Percentiles rank a stretch among this genome's conserved stretches.
Evolutionary conservation across 2,113 vertebrate species (phyloP).

Genomic region (Synchiropus splendidus): DNA sequence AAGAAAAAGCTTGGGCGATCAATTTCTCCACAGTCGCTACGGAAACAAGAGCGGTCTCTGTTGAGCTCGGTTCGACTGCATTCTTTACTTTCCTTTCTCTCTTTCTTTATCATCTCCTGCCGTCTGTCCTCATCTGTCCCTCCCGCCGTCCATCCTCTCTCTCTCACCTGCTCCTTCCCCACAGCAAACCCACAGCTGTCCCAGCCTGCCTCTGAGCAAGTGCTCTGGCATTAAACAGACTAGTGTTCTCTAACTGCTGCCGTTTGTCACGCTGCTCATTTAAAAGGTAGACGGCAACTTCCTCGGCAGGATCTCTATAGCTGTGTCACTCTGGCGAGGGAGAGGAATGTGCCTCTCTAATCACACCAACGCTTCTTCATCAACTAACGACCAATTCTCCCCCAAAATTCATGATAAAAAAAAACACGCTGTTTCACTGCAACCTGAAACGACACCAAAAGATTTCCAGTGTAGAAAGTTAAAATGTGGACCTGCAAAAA

Average conservation of each 20-base stretch:
- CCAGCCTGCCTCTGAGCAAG: slow-evolving; percentile 38
- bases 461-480: no score
- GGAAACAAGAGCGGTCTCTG: slow-evolving; percentile 50
- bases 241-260: no score
- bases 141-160: slow-evolving; percentile 18
- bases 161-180: slow-evolving; percentile 46
- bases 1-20: slow-evolving; percentile 32
- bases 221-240: slow-evolving; percentile 40
- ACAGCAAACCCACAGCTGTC: slow-evolving; percentile 45
- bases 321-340: no score
- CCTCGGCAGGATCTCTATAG: slow-evolving; percentile 23
- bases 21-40: slow-evolving; percentile 56
- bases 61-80: slow-evolving; percentile 35
- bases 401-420: no score
- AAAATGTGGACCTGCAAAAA: no score
- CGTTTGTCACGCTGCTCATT: slow-evolving; percentile 41
- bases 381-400: no score
- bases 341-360: no score
- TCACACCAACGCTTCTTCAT: no score
- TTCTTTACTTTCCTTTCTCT: slow-evolving; percentile 24
- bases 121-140: slow-evolving; percentile 3
- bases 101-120: slow-evolving; percentile 10
- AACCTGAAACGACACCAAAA: no score
- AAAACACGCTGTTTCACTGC: no score
- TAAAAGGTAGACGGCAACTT: slow-evolving; percentile 34